These are phyloP conservation scores for Microcebus jonahi DNA, from an alignment of 2,113 vertebrate genomes.

Conservation along the genomic window DNA sequence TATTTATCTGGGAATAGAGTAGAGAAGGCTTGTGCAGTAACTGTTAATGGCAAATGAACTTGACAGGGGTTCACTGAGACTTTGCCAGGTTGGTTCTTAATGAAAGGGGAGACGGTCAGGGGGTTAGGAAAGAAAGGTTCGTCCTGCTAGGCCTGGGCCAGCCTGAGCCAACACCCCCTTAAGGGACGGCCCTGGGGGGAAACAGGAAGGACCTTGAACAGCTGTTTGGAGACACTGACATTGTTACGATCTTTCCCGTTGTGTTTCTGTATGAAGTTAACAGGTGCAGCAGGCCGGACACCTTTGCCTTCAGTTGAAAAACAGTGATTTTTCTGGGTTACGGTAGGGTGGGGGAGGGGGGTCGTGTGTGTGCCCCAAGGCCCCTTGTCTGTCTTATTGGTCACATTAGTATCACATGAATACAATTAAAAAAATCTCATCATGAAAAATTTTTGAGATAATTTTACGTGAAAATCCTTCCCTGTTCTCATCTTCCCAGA, in stretches of 20 bases:
- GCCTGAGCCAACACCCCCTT: not conserved
- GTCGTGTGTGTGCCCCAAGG: not conserved
- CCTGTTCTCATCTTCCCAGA: not conserved
- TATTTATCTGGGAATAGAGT: not conserved
- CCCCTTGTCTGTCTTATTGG: not conserved
- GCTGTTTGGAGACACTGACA: not conserved
- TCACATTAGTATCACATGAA: not conserved
- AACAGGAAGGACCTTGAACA: not conserved
- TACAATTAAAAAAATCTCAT: not conserved
- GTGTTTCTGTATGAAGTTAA: not conserved
- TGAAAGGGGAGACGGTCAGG: not conserved
- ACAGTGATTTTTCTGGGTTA: not conserved
- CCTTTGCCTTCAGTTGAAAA: not conserved
- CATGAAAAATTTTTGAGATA: not conserved
- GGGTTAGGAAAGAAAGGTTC: not conserved
- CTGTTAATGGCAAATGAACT: not conserved
- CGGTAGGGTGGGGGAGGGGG: too few species aligned
- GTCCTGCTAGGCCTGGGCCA: rapidly evolving
- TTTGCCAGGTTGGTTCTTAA: not conserved
- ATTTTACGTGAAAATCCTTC: not conserved
- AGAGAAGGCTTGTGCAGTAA: not conserved
- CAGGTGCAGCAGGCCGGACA: not conserved
- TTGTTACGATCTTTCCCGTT: not conserved
- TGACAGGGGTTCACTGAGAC: not conserved
- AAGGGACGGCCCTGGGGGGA: not conserved